Evolutionary conservation across 2,113 vertebrate genomes (phyloP).

Genomic region (Tautogolabrus adspersus): DNA sequence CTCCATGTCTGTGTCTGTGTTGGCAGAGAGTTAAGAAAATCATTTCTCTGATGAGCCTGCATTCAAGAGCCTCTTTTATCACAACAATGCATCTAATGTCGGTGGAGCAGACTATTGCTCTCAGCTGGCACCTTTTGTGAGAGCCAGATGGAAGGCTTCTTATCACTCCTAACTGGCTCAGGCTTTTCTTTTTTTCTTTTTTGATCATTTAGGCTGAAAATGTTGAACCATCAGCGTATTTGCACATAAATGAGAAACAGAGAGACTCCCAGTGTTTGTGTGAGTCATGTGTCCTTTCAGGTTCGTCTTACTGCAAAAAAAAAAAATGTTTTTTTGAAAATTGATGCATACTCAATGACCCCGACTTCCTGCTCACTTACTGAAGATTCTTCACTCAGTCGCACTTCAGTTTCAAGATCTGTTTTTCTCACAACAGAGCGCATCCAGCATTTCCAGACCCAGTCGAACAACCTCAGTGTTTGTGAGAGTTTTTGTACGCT

Average conservation of each 20-base stretch:
- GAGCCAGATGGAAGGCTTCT: conserved; percentile 57
- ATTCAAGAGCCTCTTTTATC: conserved; percentile 56
- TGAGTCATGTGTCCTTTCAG: conserved; percentile 12
- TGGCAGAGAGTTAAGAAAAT: conserved; percentile 17
- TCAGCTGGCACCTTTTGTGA: conserved; percentile 52
- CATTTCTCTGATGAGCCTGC: conserved; percentile 9
- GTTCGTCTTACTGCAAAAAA: conserved; percentile 8
- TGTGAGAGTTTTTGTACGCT: background rate
- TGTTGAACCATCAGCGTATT: conserved; percentile 51
- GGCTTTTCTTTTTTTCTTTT: conserved; percentile 17
- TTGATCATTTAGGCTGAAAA: conserved; percentile 49
- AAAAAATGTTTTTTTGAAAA: conserved; percentile 5
- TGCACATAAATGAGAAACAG: conserved; percentile 67
- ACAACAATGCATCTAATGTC: conserved; percentile 60
- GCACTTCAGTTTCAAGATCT: conserved; percentile 9
- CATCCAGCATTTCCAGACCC: conserved; percentile 21
- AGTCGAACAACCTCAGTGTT: background rate
- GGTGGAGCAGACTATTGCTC: conserved; percentile 43
- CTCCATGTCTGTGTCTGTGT: background rate
- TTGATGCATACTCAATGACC: conserved; percentile 26
- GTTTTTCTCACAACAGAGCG: background rate
- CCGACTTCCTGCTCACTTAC: conserved; percentile 2
- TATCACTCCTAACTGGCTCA: conserved; percentile 43
- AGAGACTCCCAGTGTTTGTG: conserved; percentile 13
- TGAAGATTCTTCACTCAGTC: conserved; percentile 5